phyloP scores from a whole-genome alignment of 1,140 invertebrate species.

The Stegodyphus dumicola region DNA sequence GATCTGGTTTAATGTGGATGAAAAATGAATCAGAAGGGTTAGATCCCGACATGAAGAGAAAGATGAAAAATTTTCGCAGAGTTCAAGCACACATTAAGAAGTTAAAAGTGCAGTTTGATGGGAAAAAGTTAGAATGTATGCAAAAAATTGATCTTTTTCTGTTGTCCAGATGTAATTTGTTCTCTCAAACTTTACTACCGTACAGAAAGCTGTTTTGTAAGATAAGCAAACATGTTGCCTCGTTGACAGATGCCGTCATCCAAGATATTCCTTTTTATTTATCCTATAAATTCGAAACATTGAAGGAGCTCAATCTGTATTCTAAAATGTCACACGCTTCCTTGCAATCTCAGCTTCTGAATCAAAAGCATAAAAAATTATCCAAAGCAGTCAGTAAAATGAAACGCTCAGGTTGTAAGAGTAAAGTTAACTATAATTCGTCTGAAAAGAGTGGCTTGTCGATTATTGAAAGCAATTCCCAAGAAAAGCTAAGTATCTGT shows the following conservation, averaged over 20 bases:
- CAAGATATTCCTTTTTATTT: not conserved
- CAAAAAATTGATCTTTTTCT: conserved; percentile 50
- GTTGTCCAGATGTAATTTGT: conserved; percentile 35
- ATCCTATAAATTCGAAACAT: conserved; percentile 4
- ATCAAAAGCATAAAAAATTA: not conserved
- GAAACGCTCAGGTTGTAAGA: not conserved
- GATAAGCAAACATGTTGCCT: conserved; percentile 3
- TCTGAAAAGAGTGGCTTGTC: no score
- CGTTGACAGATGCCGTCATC: not conserved
- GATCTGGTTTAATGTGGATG: conserved; percentile 44
- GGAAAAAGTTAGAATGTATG: conserved; percentile 17
- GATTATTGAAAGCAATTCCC: no score
- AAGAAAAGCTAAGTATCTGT: no score
- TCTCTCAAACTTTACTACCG: conserved; percentile 17
- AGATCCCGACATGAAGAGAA: conserved; percentile 18
- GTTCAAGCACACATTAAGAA: conserved; percentile 41
- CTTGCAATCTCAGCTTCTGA: not conserved
- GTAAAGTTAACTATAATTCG: no score
- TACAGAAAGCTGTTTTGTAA: conserved; percentile 24
- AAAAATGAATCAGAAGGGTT: conserved; percentile 24
- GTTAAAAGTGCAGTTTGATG: conserved; percentile 17
- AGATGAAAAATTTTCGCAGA: conserved; percentile 9
- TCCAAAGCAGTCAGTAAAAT: not conserved
- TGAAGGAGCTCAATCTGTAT: conserved; percentile 29
- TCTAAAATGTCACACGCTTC: not conserved